phyloP scores from a whole-genome alignment of 1,140 invertebrate species.

The Drosophila triauraria region DNA sequence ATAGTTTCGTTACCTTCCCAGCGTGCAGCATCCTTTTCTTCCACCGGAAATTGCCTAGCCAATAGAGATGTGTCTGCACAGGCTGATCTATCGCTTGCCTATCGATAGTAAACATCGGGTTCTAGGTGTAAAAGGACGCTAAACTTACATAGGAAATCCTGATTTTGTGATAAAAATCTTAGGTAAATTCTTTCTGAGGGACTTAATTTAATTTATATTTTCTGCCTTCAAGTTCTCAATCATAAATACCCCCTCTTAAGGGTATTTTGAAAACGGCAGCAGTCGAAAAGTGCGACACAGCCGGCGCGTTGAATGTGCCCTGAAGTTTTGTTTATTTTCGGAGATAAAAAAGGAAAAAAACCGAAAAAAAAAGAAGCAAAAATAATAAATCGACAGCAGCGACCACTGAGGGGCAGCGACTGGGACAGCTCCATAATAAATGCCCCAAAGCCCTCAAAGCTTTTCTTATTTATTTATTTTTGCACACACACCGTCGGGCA shows the following conservation, averaged over 20 bases:
- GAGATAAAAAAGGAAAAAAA: conserved; percentile 44
- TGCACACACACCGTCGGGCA: conserved; percentile 3
- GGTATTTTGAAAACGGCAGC: conserved; percentile 51
- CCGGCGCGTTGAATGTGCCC: conserved; percentile 53
- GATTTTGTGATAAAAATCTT: background rate
- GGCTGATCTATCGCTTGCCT: background rate
- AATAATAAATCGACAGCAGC: conserved; percentile 52
- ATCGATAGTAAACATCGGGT: background rate
- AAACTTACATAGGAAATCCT: background rate
- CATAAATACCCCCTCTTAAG: background rate
- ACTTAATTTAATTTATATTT: background rate
- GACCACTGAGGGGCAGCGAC: conserved; percentile 30
- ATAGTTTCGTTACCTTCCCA: too few species aligned
- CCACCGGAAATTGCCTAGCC: background rate
- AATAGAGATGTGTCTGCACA: background rate
- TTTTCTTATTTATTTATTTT: conserved; percentile 63
- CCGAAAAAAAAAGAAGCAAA: conserved; percentile 11
- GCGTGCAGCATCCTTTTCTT: too few species aligned
- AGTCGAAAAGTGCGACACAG: conserved; percentile 52
- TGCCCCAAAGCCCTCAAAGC: conserved; percentile 60
- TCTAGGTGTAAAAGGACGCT: too few species aligned
- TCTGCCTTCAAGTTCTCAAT: background rate
- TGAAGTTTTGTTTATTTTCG: conserved; percentile 68
- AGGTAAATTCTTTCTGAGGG: background rate
- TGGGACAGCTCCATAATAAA: conserved; percentile 57